phyloP scores from a whole-genome alignment of 2,113 vertebrate genomes.

The Gymnarchus niloticus region DNA sequence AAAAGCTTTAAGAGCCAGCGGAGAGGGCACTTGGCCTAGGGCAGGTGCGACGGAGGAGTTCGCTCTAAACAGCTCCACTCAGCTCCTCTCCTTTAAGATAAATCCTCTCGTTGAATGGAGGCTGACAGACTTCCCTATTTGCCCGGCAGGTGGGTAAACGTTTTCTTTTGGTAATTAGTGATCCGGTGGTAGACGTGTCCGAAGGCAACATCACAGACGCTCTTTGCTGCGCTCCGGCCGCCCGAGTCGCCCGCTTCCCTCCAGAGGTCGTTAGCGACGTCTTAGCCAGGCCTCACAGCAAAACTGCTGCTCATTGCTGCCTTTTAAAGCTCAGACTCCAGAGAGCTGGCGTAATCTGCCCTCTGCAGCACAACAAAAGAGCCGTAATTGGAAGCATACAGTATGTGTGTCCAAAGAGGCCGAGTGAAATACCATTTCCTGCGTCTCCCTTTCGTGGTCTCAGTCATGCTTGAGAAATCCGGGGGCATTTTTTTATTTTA shows the following conservation, averaged over 20 bases:
- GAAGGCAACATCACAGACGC: neutral
- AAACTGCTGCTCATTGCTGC: neutral
- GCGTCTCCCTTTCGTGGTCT: neutral
- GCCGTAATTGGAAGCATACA: conserved; percentile 21
- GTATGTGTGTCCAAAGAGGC: neutral
- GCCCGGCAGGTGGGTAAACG: neutral
- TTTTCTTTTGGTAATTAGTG: neutral
- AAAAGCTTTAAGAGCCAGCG: conserved; percentile 12
- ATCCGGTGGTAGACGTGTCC: no score
- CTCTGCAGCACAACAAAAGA: conserved; percentile 19
- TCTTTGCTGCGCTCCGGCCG: neutral
- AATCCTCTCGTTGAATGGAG: neutral
- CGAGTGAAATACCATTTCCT: neutral
- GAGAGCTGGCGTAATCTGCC: conserved; percentile 1
- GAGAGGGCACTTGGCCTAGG: neutral
- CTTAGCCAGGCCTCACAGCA: neutral
- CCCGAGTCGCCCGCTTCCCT: neutral
- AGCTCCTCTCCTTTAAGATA: conserved; percentile 6
- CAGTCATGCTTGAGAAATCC: conserved; percentile 10
- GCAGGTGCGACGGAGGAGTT: conserved; percentile 15
- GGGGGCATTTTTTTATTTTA: conserved; percentile 2
- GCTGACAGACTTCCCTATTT: neutral
- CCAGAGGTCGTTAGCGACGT: neutral
- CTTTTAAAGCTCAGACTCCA: neutral
- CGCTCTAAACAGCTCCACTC: no score